Percentiles rank a stretch among this genome's conserved stretches.
phyloP scores from a whole-genome alignment of 2,888 invertebrate species.

The Idaea straminata region DNA sequence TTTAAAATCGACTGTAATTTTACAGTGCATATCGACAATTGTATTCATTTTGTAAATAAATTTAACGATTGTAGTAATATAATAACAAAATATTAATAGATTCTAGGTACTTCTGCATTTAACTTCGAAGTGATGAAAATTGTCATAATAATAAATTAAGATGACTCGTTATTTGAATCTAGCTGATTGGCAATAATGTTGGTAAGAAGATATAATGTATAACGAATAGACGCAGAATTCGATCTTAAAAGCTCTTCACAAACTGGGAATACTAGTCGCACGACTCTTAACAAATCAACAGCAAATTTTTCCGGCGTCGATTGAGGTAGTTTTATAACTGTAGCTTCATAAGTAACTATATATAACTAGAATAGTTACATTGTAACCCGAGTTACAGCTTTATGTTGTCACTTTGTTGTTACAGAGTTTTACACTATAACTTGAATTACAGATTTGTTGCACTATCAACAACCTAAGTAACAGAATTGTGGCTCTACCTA shows the following conservation, averaged over 20 bases:
- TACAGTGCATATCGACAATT: constrained; percentile 68
- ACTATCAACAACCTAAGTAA: too few relatives aligned
- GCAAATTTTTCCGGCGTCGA: too few relatives aligned
- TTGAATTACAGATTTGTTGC: too few relatives aligned
- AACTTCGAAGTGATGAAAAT: constrained; percentile 49
- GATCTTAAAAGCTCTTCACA: constrained; percentile 51
- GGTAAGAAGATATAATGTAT: constrained; percentile 55
- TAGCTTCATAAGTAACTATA: too few relatives aligned
- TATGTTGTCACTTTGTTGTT: too few relatives aligned
- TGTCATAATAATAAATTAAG: constrained; percentile 45
- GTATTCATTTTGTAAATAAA: constrained; percentile 72
- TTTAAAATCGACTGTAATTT: constrained; percentile 52
- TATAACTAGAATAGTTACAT: too few relatives aligned
- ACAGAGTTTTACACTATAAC: too few relatives aligned
- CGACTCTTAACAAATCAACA: neutral
- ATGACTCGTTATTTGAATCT: constrained; percentile 47
- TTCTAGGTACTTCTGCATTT: constrained; percentile 62
- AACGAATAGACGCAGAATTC: constrained; percentile 51
- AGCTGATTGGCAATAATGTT: constrained; percentile 74
- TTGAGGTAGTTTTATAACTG: too few relatives aligned
- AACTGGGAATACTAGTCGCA: constrained; percentile 48
- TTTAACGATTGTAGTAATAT: constrained; percentile 45
- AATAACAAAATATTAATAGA: constrained; percentile 40
- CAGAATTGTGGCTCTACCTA: too few relatives aligned
- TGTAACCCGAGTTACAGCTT: neutral